These are phyloP conservation scores for Parazoanthus darwini DNA, from an alignment of 92 coral and sea anemone genomes.

Conservation along the genomic window DNA sequence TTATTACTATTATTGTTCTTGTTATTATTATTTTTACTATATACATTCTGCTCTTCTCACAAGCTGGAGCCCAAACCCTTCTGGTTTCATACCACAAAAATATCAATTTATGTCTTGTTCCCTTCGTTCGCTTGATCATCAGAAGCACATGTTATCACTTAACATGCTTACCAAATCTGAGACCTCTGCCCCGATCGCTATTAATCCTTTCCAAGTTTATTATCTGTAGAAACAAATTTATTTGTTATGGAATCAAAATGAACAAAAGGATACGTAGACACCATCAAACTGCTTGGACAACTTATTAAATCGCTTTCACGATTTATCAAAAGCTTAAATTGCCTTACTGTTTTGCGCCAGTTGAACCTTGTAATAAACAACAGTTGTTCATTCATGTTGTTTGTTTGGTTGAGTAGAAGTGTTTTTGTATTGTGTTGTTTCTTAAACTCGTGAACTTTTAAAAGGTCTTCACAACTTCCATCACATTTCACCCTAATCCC, in stretches of 20 bases:
- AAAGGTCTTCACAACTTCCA: too few species aligned
- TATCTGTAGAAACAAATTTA: constrained; percentile 12
- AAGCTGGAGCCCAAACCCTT: background rate
- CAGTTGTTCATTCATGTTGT: too few species aligned
- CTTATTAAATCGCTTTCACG: background rate
- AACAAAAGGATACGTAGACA: background rate
- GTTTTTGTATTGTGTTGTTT: too few species aligned
- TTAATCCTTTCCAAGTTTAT: constrained; percentile 23
- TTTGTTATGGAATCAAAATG: background rate
- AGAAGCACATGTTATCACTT: too few species aligned
- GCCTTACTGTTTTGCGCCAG: too few species aligned
- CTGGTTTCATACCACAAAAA: background rate
- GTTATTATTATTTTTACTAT: too few species aligned
- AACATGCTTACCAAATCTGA: constrained; percentile 22
- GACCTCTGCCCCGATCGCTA: background rate
- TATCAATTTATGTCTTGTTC: background rate
- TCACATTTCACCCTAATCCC: too few species aligned
- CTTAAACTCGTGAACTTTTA: too few species aligned
- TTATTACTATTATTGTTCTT: too few species aligned
- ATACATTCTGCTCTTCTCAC: background rate
- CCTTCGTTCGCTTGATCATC: background rate
- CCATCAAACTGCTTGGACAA: too few species aligned
- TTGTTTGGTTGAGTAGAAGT: too few species aligned
- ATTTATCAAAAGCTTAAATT: background rate
- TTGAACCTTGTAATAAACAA: too few species aligned